Evolutionary conservation across 2,888 invertebrate species (phyloP).

Genomic region (Dinocampus coccinellae): DNA sequence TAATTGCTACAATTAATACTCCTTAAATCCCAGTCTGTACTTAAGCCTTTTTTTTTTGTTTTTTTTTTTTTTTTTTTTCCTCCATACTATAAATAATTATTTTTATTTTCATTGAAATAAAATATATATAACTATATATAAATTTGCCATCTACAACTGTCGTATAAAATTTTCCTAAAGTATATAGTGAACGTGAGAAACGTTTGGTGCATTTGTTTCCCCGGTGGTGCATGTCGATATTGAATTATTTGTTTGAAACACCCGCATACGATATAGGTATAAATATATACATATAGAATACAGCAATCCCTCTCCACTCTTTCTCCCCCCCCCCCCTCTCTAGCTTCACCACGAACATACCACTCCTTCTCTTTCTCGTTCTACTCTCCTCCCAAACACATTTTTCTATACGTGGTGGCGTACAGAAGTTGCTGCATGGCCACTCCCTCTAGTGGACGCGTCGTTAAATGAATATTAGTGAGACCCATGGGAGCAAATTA

Average conservation of each 20-base stretch:
- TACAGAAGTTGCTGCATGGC: conserved; percentile 11
- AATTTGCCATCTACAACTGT: not conserved
- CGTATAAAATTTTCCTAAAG: not conserved
- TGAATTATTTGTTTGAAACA: conserved; percentile 63
- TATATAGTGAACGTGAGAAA: not conserved
- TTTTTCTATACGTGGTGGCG: not conserved
- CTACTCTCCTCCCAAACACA: too few species aligned
- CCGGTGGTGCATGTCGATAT: conserved; percentile 55
- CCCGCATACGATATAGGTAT: conserved; percentile 21
- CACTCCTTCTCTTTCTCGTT: not conserved
- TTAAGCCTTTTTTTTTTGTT: too few species aligned
- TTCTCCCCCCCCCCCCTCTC: too few species aligned
- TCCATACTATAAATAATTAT: too few species aligned
- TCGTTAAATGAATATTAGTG: conserved; percentile 67
- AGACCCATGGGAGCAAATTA: conserved; percentile 65
- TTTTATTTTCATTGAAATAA: too few species aligned
- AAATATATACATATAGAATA: not conserved
- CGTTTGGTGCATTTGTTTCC: conserved; percentile 7
- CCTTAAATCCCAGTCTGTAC: too few species aligned
- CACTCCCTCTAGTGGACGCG: conserved; percentile 40
- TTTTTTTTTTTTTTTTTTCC: too few species aligned
- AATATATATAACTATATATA: too few species aligned
- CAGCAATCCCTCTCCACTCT: conserved; percentile 17
- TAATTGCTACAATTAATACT: not conserved
- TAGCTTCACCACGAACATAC: too few species aligned